A percentile compares a stretch with the other conserved stretches of the same genome.
Conservation (phyloP, 2,888 invertebrate species). For the Galerucella calmariensis region DNA sequence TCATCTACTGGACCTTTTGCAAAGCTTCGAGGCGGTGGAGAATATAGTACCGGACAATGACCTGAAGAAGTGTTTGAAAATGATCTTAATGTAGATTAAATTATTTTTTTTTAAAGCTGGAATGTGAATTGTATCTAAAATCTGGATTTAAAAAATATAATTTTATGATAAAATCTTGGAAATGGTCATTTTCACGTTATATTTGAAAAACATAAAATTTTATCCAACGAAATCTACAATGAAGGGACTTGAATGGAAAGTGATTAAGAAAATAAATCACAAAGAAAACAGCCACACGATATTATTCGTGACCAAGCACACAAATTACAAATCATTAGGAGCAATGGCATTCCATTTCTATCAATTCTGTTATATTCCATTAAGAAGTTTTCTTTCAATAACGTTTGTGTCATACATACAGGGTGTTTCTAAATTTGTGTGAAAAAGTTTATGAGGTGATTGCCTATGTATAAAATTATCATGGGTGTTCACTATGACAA, state of each 20-base stretch:
- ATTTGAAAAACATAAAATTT: not conserved
- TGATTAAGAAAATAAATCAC: conserved; percentile 5
- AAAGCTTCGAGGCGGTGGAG: too few relatives aligned
- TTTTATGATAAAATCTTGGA: not conserved
- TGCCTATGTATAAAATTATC: too few relatives aligned
- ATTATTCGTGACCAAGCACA: conserved; percentile 1
- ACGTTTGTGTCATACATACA: not conserved
- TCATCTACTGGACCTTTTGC: too few relatives aligned
- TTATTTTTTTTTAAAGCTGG: too few relatives aligned
- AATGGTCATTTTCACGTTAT: not conserved
- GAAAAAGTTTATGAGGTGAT: too few relatives aligned
- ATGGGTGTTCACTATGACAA: too few relatives aligned
- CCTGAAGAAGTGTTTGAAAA: too few relatives aligned
- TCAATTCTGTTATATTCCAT: not conserved
- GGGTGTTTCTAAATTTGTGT: too few relatives aligned
- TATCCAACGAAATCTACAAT: conserved; percentile 4
- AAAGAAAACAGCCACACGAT: not conserved
- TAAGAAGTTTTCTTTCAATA: not conserved
- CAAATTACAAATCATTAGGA: not conserved
- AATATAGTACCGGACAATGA: too few relatives aligned
- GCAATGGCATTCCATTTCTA: not conserved
- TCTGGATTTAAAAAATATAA: not conserved
- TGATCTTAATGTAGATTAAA: too few relatives aligned
- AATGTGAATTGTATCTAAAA: too few relatives aligned
- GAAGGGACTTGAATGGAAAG: not conserved